Base-by-base conservation (phyloP, 2,888 invertebrate species). In the Hetaerina titia region DNA sequence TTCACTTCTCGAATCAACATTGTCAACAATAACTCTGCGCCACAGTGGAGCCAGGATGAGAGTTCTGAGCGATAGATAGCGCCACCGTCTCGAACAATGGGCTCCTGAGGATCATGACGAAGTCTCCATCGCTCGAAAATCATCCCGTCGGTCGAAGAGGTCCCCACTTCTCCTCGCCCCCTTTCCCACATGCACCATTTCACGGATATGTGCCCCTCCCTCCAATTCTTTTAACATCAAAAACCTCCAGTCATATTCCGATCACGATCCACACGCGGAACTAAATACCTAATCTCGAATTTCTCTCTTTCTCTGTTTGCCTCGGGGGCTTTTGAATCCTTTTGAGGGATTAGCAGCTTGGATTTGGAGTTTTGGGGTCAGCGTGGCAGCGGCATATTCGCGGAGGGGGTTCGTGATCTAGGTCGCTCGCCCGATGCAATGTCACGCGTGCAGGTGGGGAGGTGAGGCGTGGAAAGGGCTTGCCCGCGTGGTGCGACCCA, bases 1-100 rank as follows among this genome's bases (percentile, higher is more conserved):
- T 81, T 81, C 81, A 81, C 81, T 81, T 81, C 81, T 81, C 31
- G 81, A 81, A 31, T 81, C 81, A 81, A 81, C 81, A 81, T 22
- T 11, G 81, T 81, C 81, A 81, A 81, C 81, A 81, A 81, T 81
- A 31, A 31, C 81, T 22, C 81, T 45, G 31, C 81, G 81, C 81
- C 25, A 4, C 11, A 6, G 25, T 31, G 25, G 25, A 25, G 25
- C 25, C 17, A 25, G 74, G n/a, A n/a, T 5, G 81, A 22, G 81
- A 81, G 81, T 25, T 81, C 81, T 15, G 25, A 13, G 81, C 11
- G 13, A 11, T 81, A 31, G 31, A 81, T 81, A 15, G 81, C 81
- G 13, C 69, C 45, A 22, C 69, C 22, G 1, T 19, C 69, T 69
- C 69, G 81, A 81, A 81, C 81, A 81, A 81, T 81, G 81, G 81